Base-by-base conservation (phyloP, 2,888 invertebrate genomes). In the Drosophila macrospina region DNA sequence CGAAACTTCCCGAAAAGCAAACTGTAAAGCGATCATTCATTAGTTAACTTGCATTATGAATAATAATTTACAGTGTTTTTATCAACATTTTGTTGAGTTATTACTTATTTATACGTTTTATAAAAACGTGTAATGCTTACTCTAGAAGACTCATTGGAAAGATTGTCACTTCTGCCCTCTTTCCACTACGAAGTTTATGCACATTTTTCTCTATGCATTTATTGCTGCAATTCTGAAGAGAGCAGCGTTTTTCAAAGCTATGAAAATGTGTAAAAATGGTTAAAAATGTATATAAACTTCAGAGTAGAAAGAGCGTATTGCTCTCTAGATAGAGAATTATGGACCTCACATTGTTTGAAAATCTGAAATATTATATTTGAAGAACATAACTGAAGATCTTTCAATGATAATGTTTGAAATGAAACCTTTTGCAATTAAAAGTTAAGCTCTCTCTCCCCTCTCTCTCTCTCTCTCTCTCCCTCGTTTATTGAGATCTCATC, bases 401-500 rank as follows among this genome's bases (percentile, higher is more conserved):
- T 48, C n/a, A 24, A 10, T n/a, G 13, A 32, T 50, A 24, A 4
- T 15, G 20, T 32, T 54, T 20, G 6, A 32, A 41, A 6, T 24
- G 20, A 20, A 20, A 2, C 20, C 2, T 20, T 2, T 20, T 55
- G 24, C 63, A 45, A 39, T 32, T 45, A 34, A 11, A 47, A 45
- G 16, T 8, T 26, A 20, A 30, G 5, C n/a, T 13, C 32, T 32
- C 32, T 8, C 28, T 2, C 28, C 5, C 3, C 20, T 20, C 20
- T 3, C 20, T 20, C 20, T 20, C 20, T 20, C 20, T 20, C 20
- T 20, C 20, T 20, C 20, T 45, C 30, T 65, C 56, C 45, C 56
- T 51, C 36, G 6, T 32, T 71, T 52, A 71, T 70, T 69, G 41
- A n/a, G 32, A 16, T 67, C 55, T 60, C 48, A 20, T 44, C 56